Base-by-base conservation (phyloP, 2,888 invertebrate species). In the Leptopilina myrica region DNA sequence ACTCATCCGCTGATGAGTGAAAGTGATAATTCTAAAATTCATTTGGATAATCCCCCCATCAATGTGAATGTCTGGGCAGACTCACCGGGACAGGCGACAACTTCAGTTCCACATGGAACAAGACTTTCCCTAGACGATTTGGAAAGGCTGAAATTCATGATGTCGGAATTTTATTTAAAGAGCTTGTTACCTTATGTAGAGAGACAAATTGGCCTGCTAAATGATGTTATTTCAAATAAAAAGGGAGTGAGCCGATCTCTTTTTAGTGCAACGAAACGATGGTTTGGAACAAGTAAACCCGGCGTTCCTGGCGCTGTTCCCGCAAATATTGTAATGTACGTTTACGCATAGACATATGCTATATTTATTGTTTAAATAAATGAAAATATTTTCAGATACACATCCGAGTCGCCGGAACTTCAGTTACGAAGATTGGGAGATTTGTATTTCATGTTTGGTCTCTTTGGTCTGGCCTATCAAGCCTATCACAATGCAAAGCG, bases 401-500 rank as follows among this genome's bases (percentile, higher is more conserved):
- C 96, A 33, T 93, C 93, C 64, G 97, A 97, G 88, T 96, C 97
- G 33, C 96, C 97, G 0, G 99, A 99, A 92, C 93, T 99, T 82
- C 98, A 99, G 92, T 94, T 98, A 75, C 94, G 99, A 80, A 95
- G 98, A 79, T 92, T 99, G 64, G 99, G 97, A 0, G 99, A 99
- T 92, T 93, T 99, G 8, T 98, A 98, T 92, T 99, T 99, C 92
- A 95, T 99, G 94, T 98, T 99, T 92, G 97, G 98, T 5, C 96
- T 98, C 89, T 98, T 98, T 92, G 95, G 96, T 84, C 94, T 97
- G 84, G 98, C 99, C 8, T 98, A 97, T 92, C 97, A 97, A 91
- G 95, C 97, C 0, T 99, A 99, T 92, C 98, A 99, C 92, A 95
- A 96, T 64, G 97, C 98, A n/a, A 99, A 99, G 92, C 95, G 98